A percentile compares a stretch with the other conserved stretches of the same genome.
Evolutionary conservation across 2,797 vertebrate genomes (phyloP).

Genomic region (Erpetoichthys calabaricus): DNA sequence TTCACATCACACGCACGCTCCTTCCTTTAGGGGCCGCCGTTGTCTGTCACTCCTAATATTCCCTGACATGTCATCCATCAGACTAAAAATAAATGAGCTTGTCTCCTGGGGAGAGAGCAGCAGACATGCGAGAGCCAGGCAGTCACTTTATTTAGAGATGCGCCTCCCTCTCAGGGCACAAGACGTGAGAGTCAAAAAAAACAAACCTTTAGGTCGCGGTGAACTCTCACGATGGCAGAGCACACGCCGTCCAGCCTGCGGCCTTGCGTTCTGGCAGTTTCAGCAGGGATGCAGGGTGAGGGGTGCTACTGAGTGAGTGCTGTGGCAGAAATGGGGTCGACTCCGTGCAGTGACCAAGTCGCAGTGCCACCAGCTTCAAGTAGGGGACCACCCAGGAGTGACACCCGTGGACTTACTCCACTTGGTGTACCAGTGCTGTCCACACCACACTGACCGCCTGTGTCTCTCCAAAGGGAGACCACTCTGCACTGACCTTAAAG

Average conservation of each 20-base stretch:
- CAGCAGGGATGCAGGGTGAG: too few species aligned
- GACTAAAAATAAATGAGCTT: conserved; percentile 34
- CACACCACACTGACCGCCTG: too few species aligned
- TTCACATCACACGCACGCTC: conserved; percentile 13
- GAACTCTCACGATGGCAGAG: conserved; percentile 35
- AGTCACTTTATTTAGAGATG: neutral
- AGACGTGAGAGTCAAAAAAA: conserved; percentile 19
- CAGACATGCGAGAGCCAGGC: conserved; percentile 20
- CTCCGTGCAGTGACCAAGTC: too few species aligned
- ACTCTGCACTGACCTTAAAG: too few species aligned
- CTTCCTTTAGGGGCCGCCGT: conserved; percentile 26
- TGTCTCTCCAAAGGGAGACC: too few species aligned
- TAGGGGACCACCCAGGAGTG: too few species aligned
- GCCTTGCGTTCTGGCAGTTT: too few species aligned
- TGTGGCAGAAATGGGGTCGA: too few species aligned
- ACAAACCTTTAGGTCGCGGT: conserved; percentile 26
- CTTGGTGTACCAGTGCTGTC: too few species aligned
- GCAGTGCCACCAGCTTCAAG: too few species aligned
- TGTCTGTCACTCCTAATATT: conserved; percentile 42
- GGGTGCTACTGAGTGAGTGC: too few species aligned
- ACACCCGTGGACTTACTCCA: too few species aligned
- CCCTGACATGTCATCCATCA: conserved; percentile 47
- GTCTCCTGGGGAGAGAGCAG: conserved; percentile 23
- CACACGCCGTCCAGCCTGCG: conserved; percentile 5
- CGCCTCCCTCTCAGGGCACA: conserved; percentile 1